Evolutionary conservation across 1,140 invertebrate genomes (phyloP).

Genomic region (Watersipora subatra): DNA sequence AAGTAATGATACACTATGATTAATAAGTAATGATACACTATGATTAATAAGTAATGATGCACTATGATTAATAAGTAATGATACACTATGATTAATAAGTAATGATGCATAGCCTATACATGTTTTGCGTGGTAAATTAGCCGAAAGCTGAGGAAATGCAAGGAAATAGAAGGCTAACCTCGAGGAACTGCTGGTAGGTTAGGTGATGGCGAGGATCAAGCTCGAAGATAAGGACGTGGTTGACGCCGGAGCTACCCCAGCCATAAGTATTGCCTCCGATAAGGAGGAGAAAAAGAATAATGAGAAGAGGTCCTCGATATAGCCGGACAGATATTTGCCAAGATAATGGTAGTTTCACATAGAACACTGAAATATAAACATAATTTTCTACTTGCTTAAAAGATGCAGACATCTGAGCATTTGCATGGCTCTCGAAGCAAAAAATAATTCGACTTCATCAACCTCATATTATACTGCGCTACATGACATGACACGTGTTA

Average conservation of each 20-base stretch:
- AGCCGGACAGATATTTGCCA: slow-evolving; percentile 47
- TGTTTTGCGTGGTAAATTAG: no score
- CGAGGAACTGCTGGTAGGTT: slow-evolving; percentile 88
- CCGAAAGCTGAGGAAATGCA: no score
- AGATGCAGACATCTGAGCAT: not conserved
- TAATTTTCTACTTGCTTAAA: not conserved
- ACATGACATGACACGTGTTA: no score
- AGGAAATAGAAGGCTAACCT: no score
- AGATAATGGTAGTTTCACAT: slow-evolving; percentile 14
- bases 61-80: no score
- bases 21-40: no score
- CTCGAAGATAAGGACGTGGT: slow-evolving; percentile 98
- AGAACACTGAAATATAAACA: slow-evolving; percentile 23
- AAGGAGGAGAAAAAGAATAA: slow-evolving; percentile 85
- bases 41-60: no score
- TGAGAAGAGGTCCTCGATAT: slow-evolving; percentile 79
- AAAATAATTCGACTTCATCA: no score
- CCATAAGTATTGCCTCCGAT: slow-evolving; percentile 94
- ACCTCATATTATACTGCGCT: slow-evolving; percentile 4
- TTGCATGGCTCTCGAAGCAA: not conserved
- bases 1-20: no score
- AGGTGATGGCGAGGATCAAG: slow-evolving; percentile 90
- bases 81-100: no score
- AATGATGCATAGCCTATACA: no score
- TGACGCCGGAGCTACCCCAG: slow-evolving; percentile 95